Evolutionary conservation across 2,797 vertebrate species (phyloP).

Genomic region (Tapera naevia): DNA sequence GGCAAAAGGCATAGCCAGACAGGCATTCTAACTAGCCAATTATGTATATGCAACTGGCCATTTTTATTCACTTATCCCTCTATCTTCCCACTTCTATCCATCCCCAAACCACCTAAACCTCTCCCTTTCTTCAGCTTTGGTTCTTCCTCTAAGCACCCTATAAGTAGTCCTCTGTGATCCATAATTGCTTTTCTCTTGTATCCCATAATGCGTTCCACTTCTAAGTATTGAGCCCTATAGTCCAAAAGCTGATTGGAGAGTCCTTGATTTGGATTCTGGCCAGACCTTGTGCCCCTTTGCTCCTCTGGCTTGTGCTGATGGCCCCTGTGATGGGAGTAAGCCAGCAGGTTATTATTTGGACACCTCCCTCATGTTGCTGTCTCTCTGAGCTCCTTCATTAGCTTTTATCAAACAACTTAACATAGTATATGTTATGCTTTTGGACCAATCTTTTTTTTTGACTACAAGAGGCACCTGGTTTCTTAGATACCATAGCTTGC

Average conservation of each 20-base stretch:
- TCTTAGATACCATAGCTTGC: background rate
- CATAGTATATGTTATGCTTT: background rate
- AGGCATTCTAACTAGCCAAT: background rate
- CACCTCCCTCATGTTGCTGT: background rate
- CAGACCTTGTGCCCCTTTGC: background rate
- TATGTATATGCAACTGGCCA: background rate
- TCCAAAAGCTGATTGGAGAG: background rate
- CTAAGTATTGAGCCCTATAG: background rate
- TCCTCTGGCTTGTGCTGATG: background rate
- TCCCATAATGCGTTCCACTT: accelerated
- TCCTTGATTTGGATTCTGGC: background rate
- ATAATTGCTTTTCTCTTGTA: background rate
- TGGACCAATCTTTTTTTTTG: background rate
- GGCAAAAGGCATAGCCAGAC: background rate
- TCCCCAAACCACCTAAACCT: background rate
- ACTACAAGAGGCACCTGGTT: background rate
- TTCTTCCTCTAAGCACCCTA: background rate
- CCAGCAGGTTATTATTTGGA: background rate
- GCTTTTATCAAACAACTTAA: background rate
- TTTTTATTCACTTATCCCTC: background rate
- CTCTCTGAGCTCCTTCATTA: background rate
- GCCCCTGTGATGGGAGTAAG: background rate
- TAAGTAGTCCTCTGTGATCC: background rate
- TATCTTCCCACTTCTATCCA: background rate
- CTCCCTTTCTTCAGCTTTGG: background rate